These are phyloP conservation scores for Sylvia atricapilla DNA, from an alignment of 2,113 vertebrate species.

Conservation along the genomic window DNA sequence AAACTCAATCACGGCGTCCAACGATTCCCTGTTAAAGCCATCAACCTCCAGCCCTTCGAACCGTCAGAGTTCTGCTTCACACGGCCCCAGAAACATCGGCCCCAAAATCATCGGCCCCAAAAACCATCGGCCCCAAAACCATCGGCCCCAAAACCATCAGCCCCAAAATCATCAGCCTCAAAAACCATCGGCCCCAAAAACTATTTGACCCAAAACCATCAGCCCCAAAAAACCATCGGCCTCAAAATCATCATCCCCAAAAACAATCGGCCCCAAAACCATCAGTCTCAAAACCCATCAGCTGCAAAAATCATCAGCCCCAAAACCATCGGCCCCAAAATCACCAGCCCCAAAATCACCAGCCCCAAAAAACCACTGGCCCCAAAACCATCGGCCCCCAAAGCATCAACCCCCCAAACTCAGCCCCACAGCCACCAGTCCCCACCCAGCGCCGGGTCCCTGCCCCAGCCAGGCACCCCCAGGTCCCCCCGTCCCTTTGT, in stretches of 20 bases:
- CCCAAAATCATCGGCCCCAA: not conserved
- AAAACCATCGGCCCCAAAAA: not conserved
- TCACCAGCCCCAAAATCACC: too few relatives aligned
- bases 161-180: not conserved
- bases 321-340: not conserved
- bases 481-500: rapidly evolving
- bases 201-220: not conserved
- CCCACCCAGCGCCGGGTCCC: not conserved
- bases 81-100: not conserved
- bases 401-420: too few relatives aligned
- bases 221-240: too few relatives aligned
- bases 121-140: not conserved
- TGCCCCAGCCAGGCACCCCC: not conserved
- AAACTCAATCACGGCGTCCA: not conserved
- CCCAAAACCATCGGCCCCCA: too few relatives aligned
- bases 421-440: not conserved
- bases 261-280: too few relatives aligned
- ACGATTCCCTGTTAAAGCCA: not conserved
- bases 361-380: too few relatives aligned
- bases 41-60: not conserved
- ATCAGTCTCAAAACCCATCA: not conserved
- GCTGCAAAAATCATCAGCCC: not conserved
- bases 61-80: not conserved
- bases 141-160: not conserved
- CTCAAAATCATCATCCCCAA: not conserved